These are phyloP conservation scores for Hyles euphorbiae DNA, from an alignment of 1,140 invertebrate genomes.

Conservation along the genomic window DNA sequence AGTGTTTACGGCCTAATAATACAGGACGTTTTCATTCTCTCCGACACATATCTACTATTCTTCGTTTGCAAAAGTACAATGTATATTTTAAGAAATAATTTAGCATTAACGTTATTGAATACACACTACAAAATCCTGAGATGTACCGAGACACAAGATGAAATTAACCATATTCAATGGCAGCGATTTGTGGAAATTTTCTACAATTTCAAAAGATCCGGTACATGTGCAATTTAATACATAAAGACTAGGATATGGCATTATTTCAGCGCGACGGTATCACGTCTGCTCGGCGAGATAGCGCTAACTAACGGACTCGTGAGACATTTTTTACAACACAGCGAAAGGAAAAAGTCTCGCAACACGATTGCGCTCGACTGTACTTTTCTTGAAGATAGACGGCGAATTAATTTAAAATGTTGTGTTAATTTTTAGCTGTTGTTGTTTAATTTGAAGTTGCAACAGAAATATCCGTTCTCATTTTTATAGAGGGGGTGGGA, in stretches of 20 bases:
- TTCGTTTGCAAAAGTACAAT: too few relatives aligned
- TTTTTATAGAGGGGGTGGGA: not conserved
- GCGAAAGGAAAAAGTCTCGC: slow-evolving; percentile 11
- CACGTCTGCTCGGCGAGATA: slow-evolving; percentile 39
- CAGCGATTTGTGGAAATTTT: too few relatives aligned
- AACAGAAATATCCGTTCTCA: slow-evolving; percentile 12
- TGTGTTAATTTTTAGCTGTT: slow-evolving; percentile 21
- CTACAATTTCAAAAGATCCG: not conserved
- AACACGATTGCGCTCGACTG: slow-evolving; percentile 30
- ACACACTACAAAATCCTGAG: too few relatives aligned
- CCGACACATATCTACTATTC: too few relatives aligned
- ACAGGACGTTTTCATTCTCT: too few relatives aligned
- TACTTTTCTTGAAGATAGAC: slow-evolving; percentile 22
- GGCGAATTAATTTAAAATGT: slow-evolving; percentile 35
- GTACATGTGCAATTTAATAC: not conserved
- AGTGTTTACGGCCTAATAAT: too few relatives aligned
- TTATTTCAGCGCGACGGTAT: slow-evolving; percentile 28
- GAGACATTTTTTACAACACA: slow-evolving; percentile 28
- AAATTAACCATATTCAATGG: not conserved
- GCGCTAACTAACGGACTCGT: slow-evolving; percentile 40
- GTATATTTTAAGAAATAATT: too few relatives aligned
- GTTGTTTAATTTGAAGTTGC: slow-evolving; percentile 23
- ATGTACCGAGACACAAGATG: not conserved
- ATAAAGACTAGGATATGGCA: not conserved
- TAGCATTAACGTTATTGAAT: too few relatives aligned